Evolutionary conservation across 2,113 vertebrate species (phyloP), one percentile per base, ranked within the genome.

Genomic region (Hirundichthys speculiger): DNA sequence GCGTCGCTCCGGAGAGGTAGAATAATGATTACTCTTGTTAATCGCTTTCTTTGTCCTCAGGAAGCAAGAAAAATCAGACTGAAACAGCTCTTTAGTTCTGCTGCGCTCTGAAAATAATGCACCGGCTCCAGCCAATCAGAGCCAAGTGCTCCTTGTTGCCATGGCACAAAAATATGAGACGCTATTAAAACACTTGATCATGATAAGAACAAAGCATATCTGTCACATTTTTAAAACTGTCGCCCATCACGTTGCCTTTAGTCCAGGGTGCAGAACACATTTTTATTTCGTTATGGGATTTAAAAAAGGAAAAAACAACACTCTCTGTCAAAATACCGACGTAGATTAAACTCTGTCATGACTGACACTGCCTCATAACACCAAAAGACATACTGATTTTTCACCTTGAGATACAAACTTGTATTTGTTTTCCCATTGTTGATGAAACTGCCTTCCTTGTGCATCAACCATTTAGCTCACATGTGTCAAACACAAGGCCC

Each of bases 21-120:
- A 53, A 65, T 30, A 67, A 55, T 61, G 25, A 15, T 21, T 34
- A 13, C 38, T 54, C 51, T 43, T 22, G 18, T 60, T 59, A n/a
- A 54, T 53, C 30, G 1, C 18, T 9, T 34, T 59, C n/a, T 73
- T 47, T 65, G 52, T 65, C 41, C 64, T 60, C 24, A 24, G 42
- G 43, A 61, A 48, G 34, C 46, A 21, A n/a, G 11, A 13, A 54
- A 47, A 34, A 40, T 45, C 39, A 38, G 39, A 19, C 21, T 65
- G 12, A 12, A 63, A 15, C 20, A 5, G 10, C 11, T n/a, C n/a
- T n/a, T 22, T 18, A 48, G 34, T 39, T 48, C 56, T 27, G 12
- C 24, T 10, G 49, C 53, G 56, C 53, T 47, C 21, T 25, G 21
- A 39, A 24, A 59, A 60, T 21, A 59, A 30, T 39, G 49, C 39